A percentile compares a stretch with the other conserved stretches of the same genome.
These are phyloP conservation scores for Henicopernis longicauda DNA, from an alignment of 2,113 vertebrate species.

Conservation along the genomic window DNA sequence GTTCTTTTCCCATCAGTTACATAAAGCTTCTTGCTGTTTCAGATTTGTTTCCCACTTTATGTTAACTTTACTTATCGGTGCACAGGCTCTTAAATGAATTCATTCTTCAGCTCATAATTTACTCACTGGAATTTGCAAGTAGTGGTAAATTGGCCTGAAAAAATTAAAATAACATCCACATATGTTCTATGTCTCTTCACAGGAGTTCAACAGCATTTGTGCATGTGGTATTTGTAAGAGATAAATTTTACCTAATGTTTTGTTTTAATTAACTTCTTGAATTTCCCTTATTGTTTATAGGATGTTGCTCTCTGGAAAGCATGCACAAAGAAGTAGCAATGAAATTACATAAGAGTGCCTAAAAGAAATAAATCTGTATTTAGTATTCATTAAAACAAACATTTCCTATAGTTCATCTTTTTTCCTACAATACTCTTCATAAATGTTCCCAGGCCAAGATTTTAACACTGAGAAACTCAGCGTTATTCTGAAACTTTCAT, in stretches of 20 bases:
- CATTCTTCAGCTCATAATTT: neutral
- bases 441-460: neutral
- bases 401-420: neutral
- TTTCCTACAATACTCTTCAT: neutral
- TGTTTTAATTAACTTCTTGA: constrained; percentile 6
- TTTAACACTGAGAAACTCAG: neutral
- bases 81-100: neutral
- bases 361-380: neutral
- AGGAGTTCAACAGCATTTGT: neutral
- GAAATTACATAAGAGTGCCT: neutral
- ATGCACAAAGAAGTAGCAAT: neutral
- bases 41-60: neutral
- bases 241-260: neutral
- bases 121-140: neutral
- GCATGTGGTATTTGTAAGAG: neutral
- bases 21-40: neutral
- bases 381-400: neutral
- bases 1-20: neutral
- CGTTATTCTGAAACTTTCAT: neutral
- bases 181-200: neutral
- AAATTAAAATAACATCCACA: neutral
- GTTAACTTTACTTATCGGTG: neutral
- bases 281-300: neutral
- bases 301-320: neutral
- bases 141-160: neutral